Base-by-base conservation (phyloP, 2,888 invertebrate genomes). In the Panzeria rudis region DNA sequence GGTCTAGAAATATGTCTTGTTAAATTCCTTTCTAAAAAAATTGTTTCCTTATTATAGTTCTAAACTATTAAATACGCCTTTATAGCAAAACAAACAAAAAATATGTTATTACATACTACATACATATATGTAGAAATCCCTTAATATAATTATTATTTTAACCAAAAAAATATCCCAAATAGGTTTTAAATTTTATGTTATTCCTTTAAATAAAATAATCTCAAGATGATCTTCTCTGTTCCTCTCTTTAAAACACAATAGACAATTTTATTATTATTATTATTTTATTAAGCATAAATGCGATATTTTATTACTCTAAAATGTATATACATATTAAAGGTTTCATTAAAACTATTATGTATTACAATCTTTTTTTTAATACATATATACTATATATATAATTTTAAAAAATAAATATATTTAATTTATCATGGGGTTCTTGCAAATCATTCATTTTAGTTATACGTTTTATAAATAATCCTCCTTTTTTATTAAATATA, bases 401-500 rank as follows among this genome's bases (percentile, higher is more conserved):
- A 20, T 35, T 29, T 35, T 35, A 35, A 61, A 61, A 44, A 29
- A 25, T n/a, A 47, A 4, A 23, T 23, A 52, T 25, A 59, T 59
- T 50, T 59, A 68, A 77, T 61, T 69, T 52, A 62, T 69, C 61
- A 15, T 66, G 76, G 84, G 80, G 76, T 76, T 80, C 66, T 76
- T 84, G 84, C 84, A 84, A 84, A 84, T 68, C 50, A 75, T 84
- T 79, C 6, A 69, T 41, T 66, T 75, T 79, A 75, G n/a, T 54
- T 64, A 38, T 75, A 81, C 23, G 3, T 38, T 38, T 29, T 38
- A 73, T 71, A 29, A 29, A 62, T 64, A 54, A 38, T 47, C 25
- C 47, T n/a, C n/a, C n/a, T n/a, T n/a, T 29, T 29, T 69, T 54
- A 66, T 83, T 56, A 8, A 83, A 72, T 44, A 61, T 29, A 3